A percentile compares a stretch with the other conserved stretches of the same genome.
phyloP scores from a whole-genome alignment of 1,140 invertebrate genomes.

The Rhagoletis zephyria region DNA sequence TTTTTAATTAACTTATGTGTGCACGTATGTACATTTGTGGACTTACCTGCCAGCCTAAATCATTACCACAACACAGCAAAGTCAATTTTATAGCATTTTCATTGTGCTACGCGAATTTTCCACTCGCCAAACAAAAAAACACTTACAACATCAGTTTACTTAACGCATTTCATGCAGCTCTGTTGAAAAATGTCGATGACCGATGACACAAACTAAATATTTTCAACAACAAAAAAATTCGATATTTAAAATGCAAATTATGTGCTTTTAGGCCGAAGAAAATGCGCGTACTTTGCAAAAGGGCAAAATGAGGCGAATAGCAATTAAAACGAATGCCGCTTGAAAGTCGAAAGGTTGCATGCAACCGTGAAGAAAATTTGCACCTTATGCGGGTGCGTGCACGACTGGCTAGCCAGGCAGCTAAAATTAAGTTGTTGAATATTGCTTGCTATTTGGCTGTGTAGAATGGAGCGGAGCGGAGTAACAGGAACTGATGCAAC shows the following conservation, averaged over 20 bases:
- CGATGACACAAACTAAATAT: not conserved
- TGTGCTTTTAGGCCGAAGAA: conserved; percentile 15
- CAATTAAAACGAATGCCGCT: too few relatives aligned
- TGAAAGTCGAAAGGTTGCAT: not conserved
- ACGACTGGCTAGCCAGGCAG: not conserved
- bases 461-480: not conserved
- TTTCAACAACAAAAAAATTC: not conserved
- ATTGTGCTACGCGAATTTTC: not conserved
- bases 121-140: not conserved
- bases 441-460: not conserved
- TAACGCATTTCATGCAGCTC: not conserved
- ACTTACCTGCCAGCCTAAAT: not conserved
- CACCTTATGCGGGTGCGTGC: conserved; percentile 48
- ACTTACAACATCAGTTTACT: conserved; percentile 1
- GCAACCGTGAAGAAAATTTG: conserved; percentile 50
- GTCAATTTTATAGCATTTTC: not conserved
- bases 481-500: not conserved
- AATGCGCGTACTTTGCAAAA: not conserved
- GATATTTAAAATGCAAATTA: conserved; percentile 48
- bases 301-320: not conserved
- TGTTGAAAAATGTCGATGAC: not conserved
- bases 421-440: not conserved
- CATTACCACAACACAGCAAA: not conserved
- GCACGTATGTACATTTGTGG: not conserved
- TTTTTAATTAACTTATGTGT: too few relatives aligned